phyloP scores from a whole-genome alignment of 2,113 vertebrate genomes.

The Copsychus sechellarum region DNA sequence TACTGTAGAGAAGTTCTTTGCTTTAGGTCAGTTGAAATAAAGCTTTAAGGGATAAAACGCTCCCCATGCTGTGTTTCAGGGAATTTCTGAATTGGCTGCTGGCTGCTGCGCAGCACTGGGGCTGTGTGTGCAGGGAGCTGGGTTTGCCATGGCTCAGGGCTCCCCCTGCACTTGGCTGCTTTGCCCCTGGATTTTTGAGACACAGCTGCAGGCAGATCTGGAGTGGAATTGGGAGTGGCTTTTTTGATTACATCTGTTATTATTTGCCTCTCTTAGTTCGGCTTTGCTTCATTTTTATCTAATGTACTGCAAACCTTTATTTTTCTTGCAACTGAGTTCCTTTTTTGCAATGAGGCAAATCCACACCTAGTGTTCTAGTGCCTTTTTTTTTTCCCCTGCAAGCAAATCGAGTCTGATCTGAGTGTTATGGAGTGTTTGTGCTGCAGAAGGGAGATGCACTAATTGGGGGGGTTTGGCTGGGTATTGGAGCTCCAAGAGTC shows the following conservation, averaged over 20 bases:
- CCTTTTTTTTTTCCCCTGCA: background rate
- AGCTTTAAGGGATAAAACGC: background rate
- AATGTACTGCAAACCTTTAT: background rate
- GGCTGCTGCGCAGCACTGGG: background rate
- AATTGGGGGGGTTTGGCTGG: background rate
- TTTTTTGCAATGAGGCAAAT: background rate
- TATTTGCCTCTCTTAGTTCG: background rate
- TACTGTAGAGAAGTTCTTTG: background rate
- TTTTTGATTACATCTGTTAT: background rate
- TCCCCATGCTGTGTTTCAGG: background rate
- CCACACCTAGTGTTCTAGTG: background rate
- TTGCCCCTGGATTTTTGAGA: background rate
- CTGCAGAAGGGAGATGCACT: background rate
- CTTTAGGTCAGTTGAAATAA: background rate
- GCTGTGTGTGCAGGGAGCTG: background rate
- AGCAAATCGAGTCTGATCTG: background rate
- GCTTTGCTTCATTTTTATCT: background rate
- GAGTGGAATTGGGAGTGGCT: background rate
- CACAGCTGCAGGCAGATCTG: background rate
- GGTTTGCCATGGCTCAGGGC: accelerated
- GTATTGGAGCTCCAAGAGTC: background rate
- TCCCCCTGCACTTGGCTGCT: background rate
- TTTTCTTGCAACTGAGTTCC: background rate
- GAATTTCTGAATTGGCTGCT: background rate
- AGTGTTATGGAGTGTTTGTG: background rate